These are phyloP conservation scores for Tenthredo livida DNA, from an alignment of 2,888 invertebrate species.

Conservation along the genomic window DNA sequence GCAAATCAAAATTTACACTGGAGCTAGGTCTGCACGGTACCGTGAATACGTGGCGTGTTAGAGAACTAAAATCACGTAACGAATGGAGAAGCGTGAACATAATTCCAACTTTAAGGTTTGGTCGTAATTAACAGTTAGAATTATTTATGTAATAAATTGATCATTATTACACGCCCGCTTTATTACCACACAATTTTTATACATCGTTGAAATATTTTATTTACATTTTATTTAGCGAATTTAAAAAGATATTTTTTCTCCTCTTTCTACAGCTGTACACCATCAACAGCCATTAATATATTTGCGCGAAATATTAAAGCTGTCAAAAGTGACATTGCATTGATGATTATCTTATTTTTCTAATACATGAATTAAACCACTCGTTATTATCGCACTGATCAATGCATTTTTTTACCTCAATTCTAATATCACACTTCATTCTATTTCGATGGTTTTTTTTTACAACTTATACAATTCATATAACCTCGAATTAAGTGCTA, in stretches of 20 bases:
- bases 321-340: constrained; percentile 41
- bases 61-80: constrained; percentile 44
- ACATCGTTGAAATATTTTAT: not conserved
- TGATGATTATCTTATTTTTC: not conserved
- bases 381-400: not conserved
- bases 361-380: not conserved
- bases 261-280: constrained; percentile 20
- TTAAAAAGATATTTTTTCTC: not conserved
- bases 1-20: constrained; percentile 51
- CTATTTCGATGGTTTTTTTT: not conserved
- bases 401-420: not conserved
- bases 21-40: not conserved
- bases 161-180: not conserved
- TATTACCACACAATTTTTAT: not conserved
- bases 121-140: constrained; percentile 15
- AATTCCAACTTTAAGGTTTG: constrained; percentile 14
- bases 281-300: constrained; percentile 22
- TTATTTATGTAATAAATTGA: constrained; percentile 21
- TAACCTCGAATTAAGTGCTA: constrained; percentile 23
- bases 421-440: not conserved
- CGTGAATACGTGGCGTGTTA: constrained; percentile 7
- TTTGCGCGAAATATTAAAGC: constrained; percentile 48
- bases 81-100: constrained; percentile 43
- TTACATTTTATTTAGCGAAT: not conserved
- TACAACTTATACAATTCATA: not conserved